Evolutionary conservation across 1,140 invertebrate genomes (phyloP).

Genomic region (Chironomus striatipennis): DNA sequence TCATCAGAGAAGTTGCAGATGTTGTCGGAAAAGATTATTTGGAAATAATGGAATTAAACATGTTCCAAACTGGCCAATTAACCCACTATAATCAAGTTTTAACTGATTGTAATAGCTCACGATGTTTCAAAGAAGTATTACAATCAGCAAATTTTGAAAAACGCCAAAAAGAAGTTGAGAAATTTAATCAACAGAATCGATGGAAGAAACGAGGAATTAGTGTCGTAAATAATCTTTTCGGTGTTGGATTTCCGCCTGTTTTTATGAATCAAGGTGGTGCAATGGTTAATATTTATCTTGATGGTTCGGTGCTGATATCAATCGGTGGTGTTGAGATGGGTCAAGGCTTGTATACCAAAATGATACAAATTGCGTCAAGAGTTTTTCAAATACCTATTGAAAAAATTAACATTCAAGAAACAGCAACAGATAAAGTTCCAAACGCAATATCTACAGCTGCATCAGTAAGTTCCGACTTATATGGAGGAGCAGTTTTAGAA

Average conservation of each 20-base stretch:
- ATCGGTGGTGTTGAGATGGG: conserved; percentile 63
- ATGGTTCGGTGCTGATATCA: conserved; percentile 51
- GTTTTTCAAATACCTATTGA: conserved; percentile 46
- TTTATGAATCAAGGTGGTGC: conserved; percentile 41
- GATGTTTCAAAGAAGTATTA: conserved; percentile 65
- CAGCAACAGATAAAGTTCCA: conserved; percentile 56
- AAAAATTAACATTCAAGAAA: conserved; percentile 56
- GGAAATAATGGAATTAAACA: conserved; percentile 49
- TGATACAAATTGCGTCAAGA: conserved; percentile 46
- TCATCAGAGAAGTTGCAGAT: conserved; percentile 66
- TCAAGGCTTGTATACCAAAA: conserved; percentile 58
- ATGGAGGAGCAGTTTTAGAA: conserved; percentile 57
- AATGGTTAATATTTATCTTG: conserved; percentile 51
- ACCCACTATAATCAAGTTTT: conserved; percentile 62
- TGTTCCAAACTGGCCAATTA: conserved; percentile 59
- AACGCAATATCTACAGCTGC: conserved; percentile 59
- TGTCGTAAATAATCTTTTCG: conserved; percentile 44
- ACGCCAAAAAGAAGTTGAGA: conserved; percentile 44
- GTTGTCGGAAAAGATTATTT: conserved; percentile 53
- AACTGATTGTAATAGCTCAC: conserved; percentile 52
- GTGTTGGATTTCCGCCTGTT: conserved; percentile 40
- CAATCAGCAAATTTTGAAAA: conserved; percentile 47
- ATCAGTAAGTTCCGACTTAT: conserved; percentile 56
- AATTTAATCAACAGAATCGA: conserved; percentile 53
- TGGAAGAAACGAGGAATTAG: conserved; percentile 49